Conservation (phyloP, 1,140 invertebrate species). For the Diorhabda elongata region DNA sequence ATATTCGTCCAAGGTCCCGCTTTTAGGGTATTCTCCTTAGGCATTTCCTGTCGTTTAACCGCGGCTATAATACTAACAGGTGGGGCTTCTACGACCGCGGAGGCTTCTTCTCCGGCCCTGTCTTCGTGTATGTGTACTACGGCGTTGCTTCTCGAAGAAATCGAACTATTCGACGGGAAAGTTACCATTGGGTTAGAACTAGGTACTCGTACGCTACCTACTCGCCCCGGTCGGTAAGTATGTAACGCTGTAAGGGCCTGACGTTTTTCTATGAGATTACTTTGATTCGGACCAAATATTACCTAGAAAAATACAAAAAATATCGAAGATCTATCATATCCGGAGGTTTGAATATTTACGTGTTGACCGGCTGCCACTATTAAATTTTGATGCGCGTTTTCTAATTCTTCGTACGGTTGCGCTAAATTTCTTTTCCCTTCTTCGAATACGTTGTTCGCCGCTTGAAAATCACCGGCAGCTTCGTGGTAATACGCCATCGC, state of each 20-base stretch:
- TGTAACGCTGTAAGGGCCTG: constrained; percentile 66
- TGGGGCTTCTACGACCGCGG: constrained; percentile 8
- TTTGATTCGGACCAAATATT: constrained; percentile 57
- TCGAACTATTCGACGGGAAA: not conserved
- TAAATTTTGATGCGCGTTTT: constrained; percentile 64
- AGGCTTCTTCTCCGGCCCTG: not conserved
- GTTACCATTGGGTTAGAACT: constrained; percentile 12
- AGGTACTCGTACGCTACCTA: constrained; percentile 44
- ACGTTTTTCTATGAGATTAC: constrained; percentile 60
- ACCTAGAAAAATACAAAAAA: constrained; percentile 43
- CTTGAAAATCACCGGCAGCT: constrained; percentile 66
- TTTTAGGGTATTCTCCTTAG: constrained; percentile 60
- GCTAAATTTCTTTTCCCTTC: constrained; percentile 65
- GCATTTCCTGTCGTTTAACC: constrained; percentile 53
- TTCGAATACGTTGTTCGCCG: constrained; percentile 69
- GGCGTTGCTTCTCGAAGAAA: constrained; percentile 4
- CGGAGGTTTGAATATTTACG: constrained; percentile 24
- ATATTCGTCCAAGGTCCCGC: constrained; percentile 59
- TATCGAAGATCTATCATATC: not conserved
- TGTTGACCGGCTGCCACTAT: constrained; percentile 40
- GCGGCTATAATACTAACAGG: constrained; percentile 53
- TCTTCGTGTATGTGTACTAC: constrained; percentile 6
- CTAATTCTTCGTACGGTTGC: constrained; percentile 68
- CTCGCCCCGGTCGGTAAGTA: constrained; percentile 52
- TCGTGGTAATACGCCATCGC: constrained; percentile 80